Evolutionary conservation across 2,113 vertebrate genomes (phyloP).

Genomic region (Crotalus viridis): DNA sequence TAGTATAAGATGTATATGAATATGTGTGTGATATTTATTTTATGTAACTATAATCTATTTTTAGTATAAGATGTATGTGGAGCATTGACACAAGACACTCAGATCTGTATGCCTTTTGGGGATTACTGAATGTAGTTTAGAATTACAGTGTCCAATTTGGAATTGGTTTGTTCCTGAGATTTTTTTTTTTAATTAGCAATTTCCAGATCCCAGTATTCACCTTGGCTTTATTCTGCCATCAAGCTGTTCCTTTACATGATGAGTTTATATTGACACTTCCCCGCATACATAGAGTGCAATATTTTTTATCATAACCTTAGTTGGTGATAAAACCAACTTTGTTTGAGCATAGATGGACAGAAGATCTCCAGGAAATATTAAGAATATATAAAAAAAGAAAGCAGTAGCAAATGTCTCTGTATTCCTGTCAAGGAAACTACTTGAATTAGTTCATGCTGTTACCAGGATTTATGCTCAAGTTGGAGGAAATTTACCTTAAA

Average conservation of each 20-base stretch:
- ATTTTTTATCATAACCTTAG: neutral
- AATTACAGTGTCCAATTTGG: conserved; percentile 27
- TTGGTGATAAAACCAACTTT: neutral
- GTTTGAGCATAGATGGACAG: neutral
- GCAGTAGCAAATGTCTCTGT: neutral
- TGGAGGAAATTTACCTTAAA: neutral
- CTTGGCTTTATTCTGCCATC: neutral
- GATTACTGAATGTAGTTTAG: conserved; percentile 27
- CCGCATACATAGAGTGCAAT: neutral
- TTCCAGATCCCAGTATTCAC: neutral
- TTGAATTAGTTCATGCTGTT: neutral
- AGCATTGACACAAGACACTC: conserved; percentile 53
- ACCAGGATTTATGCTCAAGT: neutral
- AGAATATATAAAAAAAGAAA: neutral
- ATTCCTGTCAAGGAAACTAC: neutral
- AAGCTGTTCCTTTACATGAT: neutral
- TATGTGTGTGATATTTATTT: neutral
- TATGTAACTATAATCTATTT: conserved; percentile 53
- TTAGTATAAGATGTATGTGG: conserved; percentile 56
- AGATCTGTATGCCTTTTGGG: conserved; percentile 13
- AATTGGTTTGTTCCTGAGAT: conserved; percentile 15
- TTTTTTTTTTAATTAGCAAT: neutral
- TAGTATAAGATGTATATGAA: conserved; percentile 51
- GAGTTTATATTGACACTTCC: neutral
- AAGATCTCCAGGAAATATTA: neutral